Conservation (phyloP, 2,113 vertebrate species). For the Tenrec ecaudatus region DNA sequence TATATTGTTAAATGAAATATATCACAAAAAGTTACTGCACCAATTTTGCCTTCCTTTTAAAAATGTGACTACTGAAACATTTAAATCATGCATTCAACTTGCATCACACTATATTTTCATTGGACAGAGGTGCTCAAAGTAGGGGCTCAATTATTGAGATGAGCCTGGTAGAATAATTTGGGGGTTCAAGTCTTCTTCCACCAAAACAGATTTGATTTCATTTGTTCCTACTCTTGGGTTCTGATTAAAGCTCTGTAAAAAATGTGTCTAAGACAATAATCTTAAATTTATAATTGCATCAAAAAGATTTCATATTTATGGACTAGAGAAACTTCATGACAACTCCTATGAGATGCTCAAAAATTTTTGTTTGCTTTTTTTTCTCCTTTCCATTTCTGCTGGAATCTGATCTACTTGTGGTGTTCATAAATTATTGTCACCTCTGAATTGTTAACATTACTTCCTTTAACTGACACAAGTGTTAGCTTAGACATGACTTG, state of each 20-base stretch:
- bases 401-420: neutral
- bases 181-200: neutral
- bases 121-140: neutral
- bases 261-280: neutral
- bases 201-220: neutral
- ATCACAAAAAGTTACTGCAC: neutral
- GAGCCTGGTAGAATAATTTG: neutral
- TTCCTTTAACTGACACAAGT: neutral
- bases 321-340: neutral
- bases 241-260: neutral
- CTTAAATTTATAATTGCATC: neutral
- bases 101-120: neutral
- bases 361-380: neutral
- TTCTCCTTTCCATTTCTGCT: neutral
- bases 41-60: neutral
- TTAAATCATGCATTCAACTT: neutral
- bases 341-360: neutral
- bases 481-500: neutral
- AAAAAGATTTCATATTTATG: neutral
- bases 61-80: neutral
- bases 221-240: neutral
- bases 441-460: neutral
- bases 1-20: slow-evolving; percentile 32
- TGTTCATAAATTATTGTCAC: neutral
- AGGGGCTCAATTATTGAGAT: neutral